These are phyloP conservation scores for Synergus umbraculus DNA, from an alignment of 2,888 invertebrate genomes.

Conservation along the genomic window DNA sequence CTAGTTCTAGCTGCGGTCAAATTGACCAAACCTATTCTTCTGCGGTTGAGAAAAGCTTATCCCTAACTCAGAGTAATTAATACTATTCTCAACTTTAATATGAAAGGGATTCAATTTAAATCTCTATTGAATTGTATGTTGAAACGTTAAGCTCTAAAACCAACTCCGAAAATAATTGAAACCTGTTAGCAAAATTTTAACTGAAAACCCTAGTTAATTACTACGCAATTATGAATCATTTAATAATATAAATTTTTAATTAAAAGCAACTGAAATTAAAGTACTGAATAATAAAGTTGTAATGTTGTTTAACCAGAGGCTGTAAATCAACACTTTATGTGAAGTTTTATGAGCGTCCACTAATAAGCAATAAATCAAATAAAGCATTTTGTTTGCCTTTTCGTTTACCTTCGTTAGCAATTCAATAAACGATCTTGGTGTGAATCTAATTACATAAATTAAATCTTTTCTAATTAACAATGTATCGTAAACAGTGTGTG, in stretches of 20 bases:
- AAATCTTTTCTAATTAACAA: slow-evolving; percentile 39
- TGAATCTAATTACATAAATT: slow-evolving; percentile 16
- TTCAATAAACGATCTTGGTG: slow-evolving; percentile 27
- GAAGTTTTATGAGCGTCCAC: not conserved
- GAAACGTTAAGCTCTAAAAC: not conserved
- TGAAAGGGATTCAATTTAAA: slow-evolving; percentile 29
- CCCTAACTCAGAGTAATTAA: not conserved
- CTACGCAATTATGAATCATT: not conserved
- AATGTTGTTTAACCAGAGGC: not conserved
- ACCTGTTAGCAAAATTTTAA: not conserved
- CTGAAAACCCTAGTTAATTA: not conserved
- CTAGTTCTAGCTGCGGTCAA: slow-evolving; percentile 15
- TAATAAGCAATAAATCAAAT: slow-evolving; percentile 24
- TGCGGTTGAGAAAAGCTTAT: slow-evolving; percentile 26
- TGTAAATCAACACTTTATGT: not conserved
- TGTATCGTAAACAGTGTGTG: slow-evolving; percentile 11
- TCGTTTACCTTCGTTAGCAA: not conserved
- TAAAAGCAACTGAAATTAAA: not conserved
- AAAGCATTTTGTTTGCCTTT: not conserved
- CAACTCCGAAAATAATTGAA: not conserved
- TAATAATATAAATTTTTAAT: no score
- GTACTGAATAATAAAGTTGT: slow-evolving; percentile 19
- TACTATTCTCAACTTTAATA: slow-evolving; percentile 1
- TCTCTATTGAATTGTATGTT: not conserved
- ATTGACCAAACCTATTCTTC: slow-evolving; percentile 27